Evolutionary conservation across 2,113 vertebrate genomes (phyloP).

Genomic region (Neomonachus schauinslandi): DNA sequence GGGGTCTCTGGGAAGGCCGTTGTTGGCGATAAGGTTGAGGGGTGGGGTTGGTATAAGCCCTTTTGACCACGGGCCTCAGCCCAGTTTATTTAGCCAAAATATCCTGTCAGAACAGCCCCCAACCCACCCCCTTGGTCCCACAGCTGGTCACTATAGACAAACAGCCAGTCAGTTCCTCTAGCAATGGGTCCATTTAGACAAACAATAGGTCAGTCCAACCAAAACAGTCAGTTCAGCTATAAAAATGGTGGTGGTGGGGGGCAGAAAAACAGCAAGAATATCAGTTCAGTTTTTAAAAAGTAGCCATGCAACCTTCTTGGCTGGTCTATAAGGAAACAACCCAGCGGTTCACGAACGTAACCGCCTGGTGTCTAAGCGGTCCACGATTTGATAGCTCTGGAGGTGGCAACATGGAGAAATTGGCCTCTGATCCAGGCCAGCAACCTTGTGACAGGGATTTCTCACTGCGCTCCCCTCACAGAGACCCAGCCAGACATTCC

Average conservation of each 20-base stretch:
- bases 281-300: slow-evolving; percentile 3
- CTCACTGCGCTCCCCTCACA: not conserved
- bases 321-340: not conserved
- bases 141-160: not conserved
- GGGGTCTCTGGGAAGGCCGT: not conserved
- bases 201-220: not conserved
- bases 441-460: not conserved
- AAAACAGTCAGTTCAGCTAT: not conserved
- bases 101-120: not conserved
- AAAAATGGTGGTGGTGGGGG: not conserved
- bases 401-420: not conserved
- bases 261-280: not conserved
- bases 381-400: not conserved
- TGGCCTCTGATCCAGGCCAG: not conserved
- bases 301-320: not conserved
- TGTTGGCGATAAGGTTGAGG: not conserved
- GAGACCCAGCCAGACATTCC: not conserved
- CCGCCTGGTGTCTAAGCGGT: not conserved
- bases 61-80: not conserved
- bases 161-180: not conserved
- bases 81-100: not conserved
- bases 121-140: not conserved
- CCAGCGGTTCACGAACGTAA: too few relatives aligned
- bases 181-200: slow-evolving; percentile 14
- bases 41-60: not conserved